Percentiles rank a stretch among this genome's conserved stretches.
phyloP scores from a whole-genome alignment of 2,113 vertebrate genomes.

The Platichthys stellatus region DNA sequence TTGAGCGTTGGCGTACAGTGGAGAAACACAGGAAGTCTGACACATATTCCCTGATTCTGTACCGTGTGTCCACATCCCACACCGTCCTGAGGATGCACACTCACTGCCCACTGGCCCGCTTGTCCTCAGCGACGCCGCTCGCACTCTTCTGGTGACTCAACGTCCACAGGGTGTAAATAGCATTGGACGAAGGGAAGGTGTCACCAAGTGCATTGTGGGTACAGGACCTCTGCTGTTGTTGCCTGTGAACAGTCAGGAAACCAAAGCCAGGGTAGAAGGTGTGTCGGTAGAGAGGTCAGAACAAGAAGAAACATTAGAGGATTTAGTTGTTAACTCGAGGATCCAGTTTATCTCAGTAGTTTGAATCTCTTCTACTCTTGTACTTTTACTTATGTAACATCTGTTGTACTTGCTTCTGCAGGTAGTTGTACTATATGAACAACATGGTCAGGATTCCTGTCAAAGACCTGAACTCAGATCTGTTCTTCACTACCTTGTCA shows the following conservation, averaged over 20 bases:
- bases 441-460: too few species aligned
- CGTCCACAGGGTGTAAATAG: background rate
- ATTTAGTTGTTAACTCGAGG: too few species aligned
- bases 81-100: slow-evolving; percentile 42
- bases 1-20: slow-evolving; percentile 12
- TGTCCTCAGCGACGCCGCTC: background rate
- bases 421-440: too few species aligned
- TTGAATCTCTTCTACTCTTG: too few species aligned
- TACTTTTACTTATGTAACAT: too few species aligned
- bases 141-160: background rate
- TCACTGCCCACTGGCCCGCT: background rate
- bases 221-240: background rate
- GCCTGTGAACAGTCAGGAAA: too few species aligned
- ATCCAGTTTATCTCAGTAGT: too few species aligned
- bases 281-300: too few species aligned
- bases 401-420: too few species aligned
- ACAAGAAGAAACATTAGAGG: too few species aligned
- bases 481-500: background rate
- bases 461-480: too few species aligned
- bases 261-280: too few species aligned
- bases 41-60: background rate
- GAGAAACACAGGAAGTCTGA: slow-evolving; percentile 74
- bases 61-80: slow-evolving; percentile 16
- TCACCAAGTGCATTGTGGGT: background rate
- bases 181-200: background rate